Percentiles rank a stretch among this genome's conserved stretches.
phyloP scores from a whole-genome alignment of 2,888 invertebrate species.

The Griposia aprilina region DNA sequence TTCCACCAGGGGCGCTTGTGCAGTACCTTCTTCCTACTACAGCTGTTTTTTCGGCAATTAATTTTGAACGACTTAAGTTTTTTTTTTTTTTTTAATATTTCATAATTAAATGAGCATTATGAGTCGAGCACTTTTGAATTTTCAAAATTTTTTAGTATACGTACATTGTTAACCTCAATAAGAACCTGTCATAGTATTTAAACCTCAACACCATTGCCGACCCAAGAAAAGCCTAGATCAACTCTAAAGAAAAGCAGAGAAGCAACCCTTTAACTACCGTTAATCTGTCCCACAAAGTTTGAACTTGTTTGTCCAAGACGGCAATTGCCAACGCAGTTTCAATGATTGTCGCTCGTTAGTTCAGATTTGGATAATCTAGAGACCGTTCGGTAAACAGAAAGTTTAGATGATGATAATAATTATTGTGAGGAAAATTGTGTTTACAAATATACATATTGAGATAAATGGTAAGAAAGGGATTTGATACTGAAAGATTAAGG shows the following conservation, averaged over 20 bases:
- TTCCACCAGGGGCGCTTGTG: no score
- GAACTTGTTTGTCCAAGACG: not conserved
- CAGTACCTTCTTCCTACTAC: no score
- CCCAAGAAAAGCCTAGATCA: not conserved
- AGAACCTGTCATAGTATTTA: conserved; percentile 1
- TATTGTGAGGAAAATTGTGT: not conserved
- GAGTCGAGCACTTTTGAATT: no score
- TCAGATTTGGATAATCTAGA: not conserved
- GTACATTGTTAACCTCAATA: not conserved
- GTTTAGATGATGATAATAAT: not conserved
- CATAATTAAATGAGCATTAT: no score
- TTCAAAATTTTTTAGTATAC: not conserved
- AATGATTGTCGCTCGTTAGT: not conserved
- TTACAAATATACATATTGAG: not conserved
- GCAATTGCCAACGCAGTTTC: conserved; percentile 13
- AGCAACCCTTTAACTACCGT: not conserved
- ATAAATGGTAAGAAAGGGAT: not conserved
- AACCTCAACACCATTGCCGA: conserved; percentile 6
- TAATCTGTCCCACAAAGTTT: conserved; percentile 17
- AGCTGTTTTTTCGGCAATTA: no score
- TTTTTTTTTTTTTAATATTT: no score
- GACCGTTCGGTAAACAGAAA: not conserved
- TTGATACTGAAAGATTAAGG: not conserved
- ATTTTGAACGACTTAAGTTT: no score
- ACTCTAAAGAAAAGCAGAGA: not conserved